phyloP scores from a whole-genome alignment of 2,888 invertebrate genomes.

The Phalera bucephala region DNA sequence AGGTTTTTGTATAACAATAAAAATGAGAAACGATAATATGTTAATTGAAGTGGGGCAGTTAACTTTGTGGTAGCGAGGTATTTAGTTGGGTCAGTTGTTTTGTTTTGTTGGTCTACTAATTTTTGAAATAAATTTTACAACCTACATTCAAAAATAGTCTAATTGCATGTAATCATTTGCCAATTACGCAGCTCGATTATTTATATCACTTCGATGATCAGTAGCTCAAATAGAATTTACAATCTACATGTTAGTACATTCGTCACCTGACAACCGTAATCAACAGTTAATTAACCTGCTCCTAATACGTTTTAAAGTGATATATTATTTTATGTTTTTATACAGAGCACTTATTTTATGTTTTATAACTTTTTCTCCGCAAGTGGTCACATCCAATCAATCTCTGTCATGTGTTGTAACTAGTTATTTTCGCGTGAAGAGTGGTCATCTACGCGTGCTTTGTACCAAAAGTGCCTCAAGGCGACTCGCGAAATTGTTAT shows the following conservation, averaged over 20 bases:
- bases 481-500: constrained; percentile 65
- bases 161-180: no score
- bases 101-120: no score
- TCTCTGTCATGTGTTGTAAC: constrained; percentile 29
- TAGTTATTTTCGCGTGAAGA: constrained; percentile 17
- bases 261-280: constrained; percentile 20
- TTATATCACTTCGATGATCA: constrained; percentile 6
- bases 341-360: neutral
- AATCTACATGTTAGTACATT: constrained; percentile 21
- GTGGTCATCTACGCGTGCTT: constrained; percentile 24
- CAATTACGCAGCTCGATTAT: no score
- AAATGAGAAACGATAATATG: constrained; percentile 15
- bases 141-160: no score
- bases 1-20: constrained; percentile 21
- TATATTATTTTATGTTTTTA: constrained; percentile 8
- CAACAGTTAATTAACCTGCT: constrained; percentile 22
- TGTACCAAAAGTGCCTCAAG: constrained; percentile 46
- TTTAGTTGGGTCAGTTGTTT: no score
- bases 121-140: no score
- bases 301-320: constrained; percentile 26
- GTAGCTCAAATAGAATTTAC: neutral
- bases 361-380: no score
- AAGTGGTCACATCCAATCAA: constrained; percentile 24
- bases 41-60: constrained; percentile 16
- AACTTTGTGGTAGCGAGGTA: constrained; percentile 3